These are phyloP conservation scores for Melanotaenia nigrans DNA, from an alignment of 2,797 vertebrate species.

Conservation along the genomic window DNA sequence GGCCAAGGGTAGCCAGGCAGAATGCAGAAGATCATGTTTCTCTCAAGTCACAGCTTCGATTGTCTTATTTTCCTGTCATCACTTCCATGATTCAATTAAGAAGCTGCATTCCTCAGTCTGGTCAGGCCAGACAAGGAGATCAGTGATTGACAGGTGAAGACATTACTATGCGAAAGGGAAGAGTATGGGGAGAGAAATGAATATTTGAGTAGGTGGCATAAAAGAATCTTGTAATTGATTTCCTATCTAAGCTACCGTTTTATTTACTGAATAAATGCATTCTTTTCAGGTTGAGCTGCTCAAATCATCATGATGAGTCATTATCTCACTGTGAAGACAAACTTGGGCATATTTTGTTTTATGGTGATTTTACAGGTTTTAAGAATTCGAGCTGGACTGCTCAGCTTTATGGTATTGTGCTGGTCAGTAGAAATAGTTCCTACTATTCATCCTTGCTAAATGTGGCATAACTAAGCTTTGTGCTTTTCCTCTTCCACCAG, in stretches of 20 bases:
- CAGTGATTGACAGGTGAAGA: constrained; percentile 84
- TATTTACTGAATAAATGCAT: constrained; percentile 83
- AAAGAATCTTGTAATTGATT: constrained; percentile 88
- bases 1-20: constrained; percentile 57
- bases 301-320: constrained; percentile 36
- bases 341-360: constrained; percentile 56
- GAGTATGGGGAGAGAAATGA: constrained; percentile 82
- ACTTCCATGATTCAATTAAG: constrained; percentile 81
- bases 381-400: constrained; percentile 24
- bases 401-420: constrained; percentile 3
- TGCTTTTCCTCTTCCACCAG: constrained; percentile 73
- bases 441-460: constrained; percentile 39
- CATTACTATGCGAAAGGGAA: constrained; percentile 83
- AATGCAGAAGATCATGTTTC: constrained; percentile 74
- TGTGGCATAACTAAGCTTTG: constrained; percentile 31
- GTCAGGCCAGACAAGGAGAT: constrained; percentile 71
- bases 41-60: constrained; percentile 73
- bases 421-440: constrained; percentile 17
- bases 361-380: constrained; percentile 57
- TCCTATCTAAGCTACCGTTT: constrained; percentile 82
- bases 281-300: constrained; percentile 66
- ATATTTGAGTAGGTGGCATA: constrained; percentile 85
- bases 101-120: constrained; percentile 70
- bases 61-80: constrained; percentile 78
- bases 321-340: constrained; percentile 71